Conservation (phyloP, 2,113 vertebrate genomes). For the Rhagologus leucostigma region DNA sequence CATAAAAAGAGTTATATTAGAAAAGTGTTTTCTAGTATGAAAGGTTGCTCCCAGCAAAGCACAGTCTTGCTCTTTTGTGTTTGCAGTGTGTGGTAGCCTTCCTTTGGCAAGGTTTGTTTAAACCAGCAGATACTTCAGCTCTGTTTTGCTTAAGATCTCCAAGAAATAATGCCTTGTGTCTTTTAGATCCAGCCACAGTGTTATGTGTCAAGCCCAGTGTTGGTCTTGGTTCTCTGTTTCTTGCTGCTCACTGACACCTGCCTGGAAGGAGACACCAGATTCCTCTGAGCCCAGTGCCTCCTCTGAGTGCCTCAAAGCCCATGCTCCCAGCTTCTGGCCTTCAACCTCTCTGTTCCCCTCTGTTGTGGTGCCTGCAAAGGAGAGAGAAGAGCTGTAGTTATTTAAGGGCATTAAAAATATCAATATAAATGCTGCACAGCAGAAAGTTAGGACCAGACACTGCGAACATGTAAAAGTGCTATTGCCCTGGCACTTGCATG, state of each 20-base stretch:
- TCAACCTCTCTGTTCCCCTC: not conserved
- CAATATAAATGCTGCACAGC: not conserved
- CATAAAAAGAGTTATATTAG: not conserved
- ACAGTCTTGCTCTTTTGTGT: rapidly evolving
- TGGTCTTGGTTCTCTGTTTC: not conserved
- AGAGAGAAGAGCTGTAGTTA: not conserved
- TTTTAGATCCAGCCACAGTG: not conserved
- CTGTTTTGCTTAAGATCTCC: not conserved
- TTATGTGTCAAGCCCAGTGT: rapidly evolving
- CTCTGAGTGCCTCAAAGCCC: not conserved
- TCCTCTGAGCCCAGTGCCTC: not conserved
- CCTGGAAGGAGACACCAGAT: not conserved
- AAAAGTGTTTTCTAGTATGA: not conserved
- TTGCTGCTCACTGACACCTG: not conserved
- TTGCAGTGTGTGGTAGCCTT: not conserved
- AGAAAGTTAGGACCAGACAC: not conserved
- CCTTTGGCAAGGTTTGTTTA: not conserved
- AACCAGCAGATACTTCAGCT: not conserved
- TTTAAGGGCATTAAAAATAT: not conserved
- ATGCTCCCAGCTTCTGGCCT: not conserved
- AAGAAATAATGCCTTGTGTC: not conserved
- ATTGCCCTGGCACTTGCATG: not conserved
- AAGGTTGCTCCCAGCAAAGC: not conserved
- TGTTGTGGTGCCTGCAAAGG: not conserved
- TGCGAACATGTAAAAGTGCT: not conserved